Conservation (phyloP, 2,113 vertebrate species). For the Sebastes fasciatus region DNA sequence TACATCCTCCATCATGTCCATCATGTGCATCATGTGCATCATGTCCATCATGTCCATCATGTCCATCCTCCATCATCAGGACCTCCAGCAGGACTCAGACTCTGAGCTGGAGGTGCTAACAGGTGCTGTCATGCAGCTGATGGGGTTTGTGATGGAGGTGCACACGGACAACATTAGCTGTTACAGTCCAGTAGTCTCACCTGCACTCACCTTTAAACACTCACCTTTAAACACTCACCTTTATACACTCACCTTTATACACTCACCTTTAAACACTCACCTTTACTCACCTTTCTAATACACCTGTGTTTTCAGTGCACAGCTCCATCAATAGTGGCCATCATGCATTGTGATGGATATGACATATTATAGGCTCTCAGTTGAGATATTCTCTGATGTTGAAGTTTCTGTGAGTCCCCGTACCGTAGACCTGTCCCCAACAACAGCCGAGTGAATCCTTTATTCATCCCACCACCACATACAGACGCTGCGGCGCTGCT, state of each 20-base stretch:
- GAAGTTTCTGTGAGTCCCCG: no score
- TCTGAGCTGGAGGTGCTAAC: neutral
- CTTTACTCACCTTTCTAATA: neutral
- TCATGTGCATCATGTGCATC: no score
- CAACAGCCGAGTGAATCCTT: neutral
- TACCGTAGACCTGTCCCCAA: no score
- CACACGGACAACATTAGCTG: no score
- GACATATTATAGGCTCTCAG: no score
- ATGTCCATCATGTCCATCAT: neutral
- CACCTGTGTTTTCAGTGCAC: neutral
- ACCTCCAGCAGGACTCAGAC: neutral
- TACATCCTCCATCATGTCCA: no score
- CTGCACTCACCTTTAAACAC: neutral
- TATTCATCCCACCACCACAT: neutral
- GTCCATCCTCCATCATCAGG: constrained; percentile 12
- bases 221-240: no score
- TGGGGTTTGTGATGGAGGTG: neutral
- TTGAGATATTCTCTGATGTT: no score
- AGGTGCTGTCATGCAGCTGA: neutral
- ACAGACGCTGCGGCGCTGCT: constrained; percentile 96
- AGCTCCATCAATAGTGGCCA: neutral
- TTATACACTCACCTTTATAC: no score
- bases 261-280: no score
- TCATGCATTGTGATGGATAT: neutral
- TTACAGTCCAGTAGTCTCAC: neutral